Percentiles rank a stretch among this genome's conserved stretches.
Conservation (phyloP, 2,888 invertebrate species). For the Drosophila phalerata region DNA sequence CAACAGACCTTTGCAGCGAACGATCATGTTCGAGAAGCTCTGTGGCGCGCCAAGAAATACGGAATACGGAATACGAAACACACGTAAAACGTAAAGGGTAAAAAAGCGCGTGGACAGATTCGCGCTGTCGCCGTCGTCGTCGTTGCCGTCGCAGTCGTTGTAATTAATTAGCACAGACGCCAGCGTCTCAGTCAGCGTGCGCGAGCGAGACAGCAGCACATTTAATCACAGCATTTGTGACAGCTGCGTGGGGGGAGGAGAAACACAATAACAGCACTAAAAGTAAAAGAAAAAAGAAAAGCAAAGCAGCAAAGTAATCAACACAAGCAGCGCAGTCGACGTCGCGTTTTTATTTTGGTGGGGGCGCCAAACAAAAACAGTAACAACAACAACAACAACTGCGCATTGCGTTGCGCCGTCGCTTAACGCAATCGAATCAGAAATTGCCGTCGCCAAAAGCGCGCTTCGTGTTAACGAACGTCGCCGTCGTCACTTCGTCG, state of each 20-base stretch:
- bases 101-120: constrained; percentile 52
- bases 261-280: constrained; percentile 14
- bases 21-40: constrained; percentile 80
- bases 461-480: constrained; percentile 72
- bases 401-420: constrained; percentile 77
- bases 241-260: constrained; percentile 41
- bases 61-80: not conserved
- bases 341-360: constrained; percentile 51
- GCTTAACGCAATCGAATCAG: constrained; percentile 80
- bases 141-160: constrained; percentile 40
- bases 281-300: constrained; percentile 12
- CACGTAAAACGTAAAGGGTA: constrained; percentile 45
- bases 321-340: constrained; percentile 72
- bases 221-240: constrained; percentile 66
- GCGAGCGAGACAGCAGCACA: constrained; percentile 60
- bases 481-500: constrained; percentile 49
- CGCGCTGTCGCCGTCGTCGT: constrained; percentile 43
- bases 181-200: constrained; percentile 62
- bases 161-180: constrained; percentile 73
- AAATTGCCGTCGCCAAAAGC: constrained; percentile 79
- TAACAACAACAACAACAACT: constrained; percentile 39
- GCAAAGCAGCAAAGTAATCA: constrained; percentile 66
- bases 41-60: constrained; percentile 55
- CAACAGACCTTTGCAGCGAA: constrained; percentile 83
- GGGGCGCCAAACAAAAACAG: constrained; percentile 55